Evolutionary conservation across 2,113 vertebrate genomes (phyloP).

Genomic region (Zosterops hypoxanthus): DNA sequence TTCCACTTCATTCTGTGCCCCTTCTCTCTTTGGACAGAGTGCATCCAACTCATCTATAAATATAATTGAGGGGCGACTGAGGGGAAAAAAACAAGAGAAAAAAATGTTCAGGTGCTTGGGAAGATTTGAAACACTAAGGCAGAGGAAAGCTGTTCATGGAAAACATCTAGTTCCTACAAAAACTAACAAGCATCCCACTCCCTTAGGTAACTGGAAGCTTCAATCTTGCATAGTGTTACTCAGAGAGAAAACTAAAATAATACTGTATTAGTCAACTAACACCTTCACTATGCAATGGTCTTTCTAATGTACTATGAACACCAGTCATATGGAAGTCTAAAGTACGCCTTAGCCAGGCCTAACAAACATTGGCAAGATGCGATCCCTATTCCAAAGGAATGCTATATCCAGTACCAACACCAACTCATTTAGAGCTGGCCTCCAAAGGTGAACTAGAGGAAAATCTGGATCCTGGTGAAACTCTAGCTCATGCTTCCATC

Average conservation of each 20-base stretch:
- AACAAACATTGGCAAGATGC: background rate
- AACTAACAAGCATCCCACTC: background rate
- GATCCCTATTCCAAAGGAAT: background rate
- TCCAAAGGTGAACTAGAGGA: background rate
- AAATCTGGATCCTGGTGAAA: background rate
- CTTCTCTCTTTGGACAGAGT: conserved; percentile 92
- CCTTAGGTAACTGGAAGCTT: background rate
- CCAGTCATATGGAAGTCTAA: background rate
- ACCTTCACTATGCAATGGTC: background rate
- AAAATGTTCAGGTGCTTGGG: background rate
- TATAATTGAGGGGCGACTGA: conserved; percentile 89
- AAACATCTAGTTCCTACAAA: background rate
- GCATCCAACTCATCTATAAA: conserved; percentile 98
- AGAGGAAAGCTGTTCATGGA: background rate
- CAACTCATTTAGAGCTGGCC: background rate
- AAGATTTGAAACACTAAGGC: background rate
- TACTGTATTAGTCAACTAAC: background rate
- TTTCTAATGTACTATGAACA: background rate
- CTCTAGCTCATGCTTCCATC: background rate
- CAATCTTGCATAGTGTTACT: background rate
- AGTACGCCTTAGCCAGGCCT: background rate
- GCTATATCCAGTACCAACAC: background rate
- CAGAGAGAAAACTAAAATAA: background rate
- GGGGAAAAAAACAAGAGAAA: background rate
- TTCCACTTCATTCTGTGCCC: conserved; percentile 94